Evolutionary conservation across 2,113 vertebrate species (phyloP), one percentile per base, ranked within the genome.

Genomic region (Hyperoodon ampullatus): DNA sequence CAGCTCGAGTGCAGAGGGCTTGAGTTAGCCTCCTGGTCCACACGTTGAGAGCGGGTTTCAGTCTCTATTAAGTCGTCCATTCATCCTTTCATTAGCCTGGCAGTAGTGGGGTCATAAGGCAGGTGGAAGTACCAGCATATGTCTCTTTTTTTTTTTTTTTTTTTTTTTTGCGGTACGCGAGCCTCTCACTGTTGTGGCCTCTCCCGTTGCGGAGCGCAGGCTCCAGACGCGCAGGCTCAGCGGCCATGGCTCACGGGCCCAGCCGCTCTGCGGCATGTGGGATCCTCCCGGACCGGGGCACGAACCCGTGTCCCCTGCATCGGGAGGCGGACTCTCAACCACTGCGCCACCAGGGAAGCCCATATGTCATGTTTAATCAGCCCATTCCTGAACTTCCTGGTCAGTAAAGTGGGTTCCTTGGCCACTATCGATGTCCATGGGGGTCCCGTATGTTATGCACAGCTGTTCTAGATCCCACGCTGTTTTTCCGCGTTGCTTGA

Each of bases 401-500:
- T n/a, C 75, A 55, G 75, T 23, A 78, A 55, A 24, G 19, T 24
- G 33, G 50, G 47, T 55, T 78, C 47, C 50, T 55, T n/a, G 19
- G 33, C 35, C 50, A 55, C 19, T n/a, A 0, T 1, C 6, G 50
- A n/a, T n/a, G 33, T 55, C 75, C 19, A 23, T 1, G 0, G 75
- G 47, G 50, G 30, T 78, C 33, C 75, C 30, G 33, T 55, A 13
- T 33, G 21, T 55, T 19, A n/a, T 6, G 33, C 11, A 35, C 30
- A 78, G 19, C 75, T 55, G 33, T 8, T 24, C 50, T 55, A 55
- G 75, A 14, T 6, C 6, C 33, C 21, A 0, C n/a, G 24, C 33
- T 0, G 10, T 55, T 33, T 35, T 23, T 55, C 3, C 23, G 50
- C 19, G 0, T 78, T 23, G 50, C 33, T 8, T 33, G 13, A 5